These are phyloP conservation scores for Eulemur mongoz DNA, from an alignment of 2,797 vertebrate species.

Conservation along the genomic window DNA sequence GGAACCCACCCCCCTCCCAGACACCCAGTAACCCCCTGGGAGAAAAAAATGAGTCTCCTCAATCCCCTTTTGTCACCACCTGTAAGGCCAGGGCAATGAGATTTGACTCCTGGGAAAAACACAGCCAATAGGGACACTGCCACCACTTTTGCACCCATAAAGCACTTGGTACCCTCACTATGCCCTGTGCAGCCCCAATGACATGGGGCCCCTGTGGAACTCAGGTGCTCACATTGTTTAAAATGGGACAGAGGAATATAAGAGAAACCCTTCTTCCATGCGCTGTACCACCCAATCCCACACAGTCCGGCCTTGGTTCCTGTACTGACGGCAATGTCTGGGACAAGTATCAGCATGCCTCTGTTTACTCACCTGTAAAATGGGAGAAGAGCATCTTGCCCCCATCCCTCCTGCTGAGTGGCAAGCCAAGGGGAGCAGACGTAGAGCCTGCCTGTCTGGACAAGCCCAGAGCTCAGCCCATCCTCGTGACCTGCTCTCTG, in stretches of 20 bases:
- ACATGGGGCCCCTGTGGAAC: neutral
- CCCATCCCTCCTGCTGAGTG: neutral
- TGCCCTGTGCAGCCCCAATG: neutral
- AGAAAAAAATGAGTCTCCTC: neutral
- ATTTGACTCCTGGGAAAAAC: neutral
- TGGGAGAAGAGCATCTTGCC: slow-evolving; percentile 21
- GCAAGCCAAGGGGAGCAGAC: neutral
- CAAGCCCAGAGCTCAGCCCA: slow-evolving; percentile 34
- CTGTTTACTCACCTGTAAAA: slow-evolving; percentile 71
- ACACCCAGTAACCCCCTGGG: neutral
- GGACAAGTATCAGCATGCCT: slow-evolving; percentile 45
- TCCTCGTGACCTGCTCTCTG: neutral
- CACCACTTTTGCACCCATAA: neutral
- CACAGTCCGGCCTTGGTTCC: neutral
- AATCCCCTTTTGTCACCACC: too few relatives aligned
- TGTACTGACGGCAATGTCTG: neutral
- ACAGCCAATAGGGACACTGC: neutral
- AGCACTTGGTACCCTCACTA: neutral
- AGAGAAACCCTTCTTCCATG: neutral
- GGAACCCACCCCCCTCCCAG: neutral
- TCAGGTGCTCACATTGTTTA: neutral
- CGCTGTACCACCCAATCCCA: neutral
- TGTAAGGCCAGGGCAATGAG: neutral
- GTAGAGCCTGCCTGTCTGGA: slow-evolving; percentile 18
- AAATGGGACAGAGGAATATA: neutral